Conservation (phyloP, 2,888 invertebrate species). For the Elegia similella region DNA sequence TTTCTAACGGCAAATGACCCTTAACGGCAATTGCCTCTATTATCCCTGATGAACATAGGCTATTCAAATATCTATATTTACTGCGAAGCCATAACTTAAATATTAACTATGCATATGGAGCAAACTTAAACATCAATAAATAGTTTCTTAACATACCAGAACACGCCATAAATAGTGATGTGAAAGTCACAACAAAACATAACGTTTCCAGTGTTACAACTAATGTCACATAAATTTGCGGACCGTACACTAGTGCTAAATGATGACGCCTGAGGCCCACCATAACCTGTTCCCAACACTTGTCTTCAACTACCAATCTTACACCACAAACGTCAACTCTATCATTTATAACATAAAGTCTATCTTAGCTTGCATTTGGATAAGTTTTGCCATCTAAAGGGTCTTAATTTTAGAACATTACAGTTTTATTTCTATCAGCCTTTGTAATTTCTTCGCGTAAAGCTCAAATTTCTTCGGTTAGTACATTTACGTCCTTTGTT, state of each 20-base stretch:
- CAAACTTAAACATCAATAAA: slow-evolving; percentile 29
- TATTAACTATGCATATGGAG: neutral
- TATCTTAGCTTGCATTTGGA: slow-evolving; percentile 28
- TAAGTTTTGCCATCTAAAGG: slow-evolving; percentile 17
- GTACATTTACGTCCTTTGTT: slow-evolving; percentile 41
- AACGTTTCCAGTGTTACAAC: slow-evolving; percentile 45
- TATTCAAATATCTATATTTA: too few species aligned
- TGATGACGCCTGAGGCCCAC: slow-evolving; percentile 47
- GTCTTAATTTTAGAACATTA: slow-evolving; percentile 36
- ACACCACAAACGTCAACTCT: slow-evolving; percentile 33
- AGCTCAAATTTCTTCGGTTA: slow-evolving; percentile 38
- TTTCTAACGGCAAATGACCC: too few species aligned
- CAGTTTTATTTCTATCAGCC: slow-evolving; percentile 40
- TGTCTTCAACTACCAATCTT: slow-evolving; percentile 36
- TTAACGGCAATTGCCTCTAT: too few species aligned
- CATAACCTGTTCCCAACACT: slow-evolving; percentile 44
- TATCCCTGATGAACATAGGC: too few species aligned
- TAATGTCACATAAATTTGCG: slow-evolving; percentile 53
- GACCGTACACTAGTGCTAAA: slow-evolving; percentile 47
- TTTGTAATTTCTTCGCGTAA: slow-evolving; percentile 41
- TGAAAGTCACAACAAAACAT: slow-evolving; percentile 50
- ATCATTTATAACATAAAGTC: slow-evolving; percentile 21
- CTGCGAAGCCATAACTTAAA: too few species aligned
- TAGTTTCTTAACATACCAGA: slow-evolving; percentile 27
- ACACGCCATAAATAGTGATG: slow-evolving; percentile 42